Evolutionary conservation across 2,113 vertebrate species (phyloP).

Genomic region (Origma solitaria): DNA sequence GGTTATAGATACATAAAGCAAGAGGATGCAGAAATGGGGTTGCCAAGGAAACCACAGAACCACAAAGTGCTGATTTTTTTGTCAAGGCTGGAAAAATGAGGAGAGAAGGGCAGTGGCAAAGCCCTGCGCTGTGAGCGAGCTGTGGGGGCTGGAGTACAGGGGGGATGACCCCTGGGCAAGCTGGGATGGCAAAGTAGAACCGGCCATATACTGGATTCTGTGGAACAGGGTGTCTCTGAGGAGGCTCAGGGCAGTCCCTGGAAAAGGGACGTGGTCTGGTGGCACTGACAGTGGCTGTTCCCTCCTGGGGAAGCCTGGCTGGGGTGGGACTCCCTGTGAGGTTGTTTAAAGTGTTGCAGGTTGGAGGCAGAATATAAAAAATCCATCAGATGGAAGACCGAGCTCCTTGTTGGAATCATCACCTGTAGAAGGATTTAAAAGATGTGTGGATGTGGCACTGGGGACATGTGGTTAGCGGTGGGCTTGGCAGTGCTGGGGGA

Average conservation of each 20-base stretch:
- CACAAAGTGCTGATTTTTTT: not conserved
- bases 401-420: not conserved
- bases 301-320: not conserved
- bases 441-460: no score
- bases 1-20: not conserved
- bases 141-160: accelerated
- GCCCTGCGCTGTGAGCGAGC: accelerated
- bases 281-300: not conserved
- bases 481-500: not conserved
- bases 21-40: slow-evolving; percentile 7
- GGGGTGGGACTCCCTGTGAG: accelerated
- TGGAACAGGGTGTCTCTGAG: not conserved
- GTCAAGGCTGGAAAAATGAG: not conserved
- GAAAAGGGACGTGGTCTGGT: not conserved
- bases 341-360: not conserved
- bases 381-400: not conserved
- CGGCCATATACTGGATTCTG: not conserved
- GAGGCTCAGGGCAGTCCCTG: not conserved
- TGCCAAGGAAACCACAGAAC: slow-evolving; percentile 45
- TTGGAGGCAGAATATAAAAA: not conserved
- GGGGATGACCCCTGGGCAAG: not conserved
- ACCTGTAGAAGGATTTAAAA: not conserved
- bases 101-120: not conserved
- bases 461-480: no score
- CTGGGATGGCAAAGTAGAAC: accelerated